These are phyloP conservation scores for Perithous albicinctus DNA, from an alignment of 2,888 invertebrate genomes.

Conservation along the genomic window DNA sequence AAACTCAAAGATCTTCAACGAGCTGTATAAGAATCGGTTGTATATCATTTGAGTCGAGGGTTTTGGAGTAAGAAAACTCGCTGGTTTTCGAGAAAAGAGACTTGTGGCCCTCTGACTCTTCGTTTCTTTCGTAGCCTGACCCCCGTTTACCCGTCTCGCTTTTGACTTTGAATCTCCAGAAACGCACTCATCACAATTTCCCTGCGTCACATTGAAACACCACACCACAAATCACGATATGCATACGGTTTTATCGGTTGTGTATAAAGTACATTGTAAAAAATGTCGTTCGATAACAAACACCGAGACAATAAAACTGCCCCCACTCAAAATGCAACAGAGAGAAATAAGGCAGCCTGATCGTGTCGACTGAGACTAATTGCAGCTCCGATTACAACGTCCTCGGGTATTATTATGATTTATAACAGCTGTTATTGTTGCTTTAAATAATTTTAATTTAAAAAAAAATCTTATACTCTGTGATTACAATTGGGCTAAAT, in stretches of 20 bases:
- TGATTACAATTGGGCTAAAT: not conserved
- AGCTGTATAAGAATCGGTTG: conserved; percentile 51
- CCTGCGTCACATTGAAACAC: conserved; percentile 20
- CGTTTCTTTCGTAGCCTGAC: not conserved
- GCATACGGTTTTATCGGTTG: conserved; percentile 42
- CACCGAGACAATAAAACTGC: conserved; percentile 71
- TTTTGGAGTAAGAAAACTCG: conserved; percentile 20
- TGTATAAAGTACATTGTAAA: conserved; percentile 33
- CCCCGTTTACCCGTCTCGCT: not conserved
- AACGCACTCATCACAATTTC: not conserved
- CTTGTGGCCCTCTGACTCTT: not conserved
- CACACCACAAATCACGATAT: not conserved
- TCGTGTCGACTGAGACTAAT: conserved; percentile 80
- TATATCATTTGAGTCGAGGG: conserved; percentile 52
- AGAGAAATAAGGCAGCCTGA: conserved; percentile 31
- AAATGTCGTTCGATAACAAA: conserved; percentile 70
- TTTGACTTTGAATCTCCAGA: not conserved
- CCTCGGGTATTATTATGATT: conserved; percentile 78
- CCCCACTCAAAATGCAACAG: conserved; percentile 37
- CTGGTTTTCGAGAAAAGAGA: conserved; percentile 6
- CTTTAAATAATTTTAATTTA: conserved; percentile 17
- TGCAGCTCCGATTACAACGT: conserved; percentile 77
- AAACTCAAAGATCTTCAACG: conserved; percentile 60
- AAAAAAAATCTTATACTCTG: not conserved
- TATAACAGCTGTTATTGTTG: conserved; percentile 70